Evolutionary conservation across 2,797 vertebrate genomes (phyloP).

Genomic region (Austrolebias charrua): DNA sequence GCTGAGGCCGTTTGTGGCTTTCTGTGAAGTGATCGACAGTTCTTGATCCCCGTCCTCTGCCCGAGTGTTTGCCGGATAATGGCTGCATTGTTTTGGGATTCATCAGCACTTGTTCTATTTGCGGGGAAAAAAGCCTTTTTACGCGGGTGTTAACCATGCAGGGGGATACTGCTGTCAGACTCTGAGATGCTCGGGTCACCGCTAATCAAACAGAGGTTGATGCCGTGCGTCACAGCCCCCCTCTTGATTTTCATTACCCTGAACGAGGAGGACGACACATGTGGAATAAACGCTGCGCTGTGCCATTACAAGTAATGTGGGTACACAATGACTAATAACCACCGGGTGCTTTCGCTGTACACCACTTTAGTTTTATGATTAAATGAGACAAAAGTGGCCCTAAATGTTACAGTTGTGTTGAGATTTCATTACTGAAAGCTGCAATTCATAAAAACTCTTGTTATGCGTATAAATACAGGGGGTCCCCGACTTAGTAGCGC

Average conservation of each 20-base stretch:
- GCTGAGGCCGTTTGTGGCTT: constrained; percentile 59
- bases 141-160: constrained; percentile 43
- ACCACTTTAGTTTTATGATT: background rate
- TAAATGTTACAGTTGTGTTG: background rate
- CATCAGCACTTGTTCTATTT: constrained; percentile 69
- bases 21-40: constrained; percentile 46
- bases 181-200: constrained; percentile 64
- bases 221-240: constrained; percentile 63
- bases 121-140: constrained; percentile 42
- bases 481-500: too few species aligned
- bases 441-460: too few species aligned
- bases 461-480: too few species aligned
- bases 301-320: constrained; percentile 15
- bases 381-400: background rate
- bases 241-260: constrained; percentile 54
- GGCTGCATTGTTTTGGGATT: constrained; percentile 57
- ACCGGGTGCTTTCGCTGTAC: constrained; percentile 6
- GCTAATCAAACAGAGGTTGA: constrained; percentile 68
- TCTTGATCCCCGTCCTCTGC: constrained; percentile 53
- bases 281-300: constrained; percentile 6
- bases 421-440: constrained; percentile 5
- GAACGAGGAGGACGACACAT: constrained; percentile 25
- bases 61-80: constrained; percentile 59
- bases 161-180: constrained; percentile 55
- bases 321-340: constrained; percentile 30